Evolutionary conservation across 2,113 vertebrate genomes (phyloP), one percentile per base, ranked within the genome.

Genomic region (Hylia prasina): DNA sequence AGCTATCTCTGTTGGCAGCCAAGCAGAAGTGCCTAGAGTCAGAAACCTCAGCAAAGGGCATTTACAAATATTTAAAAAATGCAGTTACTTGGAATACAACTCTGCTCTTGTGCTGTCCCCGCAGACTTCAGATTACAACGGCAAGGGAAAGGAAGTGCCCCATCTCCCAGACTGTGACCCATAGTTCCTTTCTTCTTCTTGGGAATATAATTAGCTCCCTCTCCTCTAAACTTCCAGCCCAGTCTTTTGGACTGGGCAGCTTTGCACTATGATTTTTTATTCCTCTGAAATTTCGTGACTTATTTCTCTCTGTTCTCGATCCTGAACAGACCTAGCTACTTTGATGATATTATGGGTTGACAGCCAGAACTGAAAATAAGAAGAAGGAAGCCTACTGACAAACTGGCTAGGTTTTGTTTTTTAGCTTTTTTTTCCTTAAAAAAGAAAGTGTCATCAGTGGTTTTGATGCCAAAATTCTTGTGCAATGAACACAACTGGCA

Each of bases 401-500:
- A 96, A 95, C 70, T 71, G 54, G 48, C 6, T 76, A 60, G 40
- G 30, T 64, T 77, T 83, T 94, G 69, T 82, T 79, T 53, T 33
- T 65, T 15, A 47, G 37, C 24, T 11, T 19, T 20, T 20, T 23
- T 23, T 20, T 20, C 2, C 1, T 7, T 22, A 22, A 31, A 37
- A 82, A 80, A 30, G 88, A 37, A 94, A 58, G 80, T 97, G 95
- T 95, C 96, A 94, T 97, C 93, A 93, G 50, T 89, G 40, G n/a
- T 80, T 96, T 94, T 86, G 90, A 95, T 76, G 95, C 95, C 97
- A 96, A 97, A 94, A 96, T 96, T 75, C 50, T 93, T 89, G 96
- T 96, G 96, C 96, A 95, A 96, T 96, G 94, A 97, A 97, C 93
- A 97, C 96, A 96, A 97, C 91, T 96, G 90, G 90, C 97, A 96